Base-by-base conservation (phyloP, 2,888 invertebrate species). In the Pachymerium ferrugineum region DNA sequence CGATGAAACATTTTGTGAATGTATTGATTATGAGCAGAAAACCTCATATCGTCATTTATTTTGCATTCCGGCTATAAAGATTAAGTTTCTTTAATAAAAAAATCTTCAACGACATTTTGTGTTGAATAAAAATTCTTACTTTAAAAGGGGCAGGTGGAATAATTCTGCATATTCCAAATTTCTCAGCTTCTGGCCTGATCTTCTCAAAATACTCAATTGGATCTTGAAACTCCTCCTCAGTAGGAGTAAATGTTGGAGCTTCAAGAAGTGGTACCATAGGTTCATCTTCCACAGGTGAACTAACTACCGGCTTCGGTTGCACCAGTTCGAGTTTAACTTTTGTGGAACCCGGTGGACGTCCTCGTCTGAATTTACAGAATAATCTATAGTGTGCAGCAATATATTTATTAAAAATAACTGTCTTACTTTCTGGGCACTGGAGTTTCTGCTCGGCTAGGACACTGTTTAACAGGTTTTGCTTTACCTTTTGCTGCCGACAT, bases 1-100 rank as follows among this genome's bases (percentile, higher is more conserved):
- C 83, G 83, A 77, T 89, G 88, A 78, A 90, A 86, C 88, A 96
- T 89, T 77, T 93, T 91, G 78, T 94, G 90, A 0, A 96, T 89
- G 79, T 94, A 94, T 80, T 97, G 97, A 82, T 94, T 93, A 77
- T 91, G 90, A 0, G 92, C 92, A 0, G 90, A 90, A 79, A 97
- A 96, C 3, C 92, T 84, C 86, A 93, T 90, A 76, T 92, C 91
- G 76, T 95, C 94, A 12, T 89, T 87, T 0, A 94, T 88, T 78
- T 89, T 88, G 79, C 94, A 94, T 77, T 92, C 90, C 1, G 92
- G 90, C 86, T 87, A 78, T 29, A 82, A 81, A 75, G 74, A 74
- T 76, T 75, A 75, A 75, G 73, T 67, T 73, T n/a, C 47, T 54
- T 62, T 31, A 30, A 47, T 19, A 67, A 38, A 72, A 35, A 72